Evolutionary conservation across 2,113 vertebrate species (phyloP).

Genomic region (Anthoscopus minutus): DNA sequence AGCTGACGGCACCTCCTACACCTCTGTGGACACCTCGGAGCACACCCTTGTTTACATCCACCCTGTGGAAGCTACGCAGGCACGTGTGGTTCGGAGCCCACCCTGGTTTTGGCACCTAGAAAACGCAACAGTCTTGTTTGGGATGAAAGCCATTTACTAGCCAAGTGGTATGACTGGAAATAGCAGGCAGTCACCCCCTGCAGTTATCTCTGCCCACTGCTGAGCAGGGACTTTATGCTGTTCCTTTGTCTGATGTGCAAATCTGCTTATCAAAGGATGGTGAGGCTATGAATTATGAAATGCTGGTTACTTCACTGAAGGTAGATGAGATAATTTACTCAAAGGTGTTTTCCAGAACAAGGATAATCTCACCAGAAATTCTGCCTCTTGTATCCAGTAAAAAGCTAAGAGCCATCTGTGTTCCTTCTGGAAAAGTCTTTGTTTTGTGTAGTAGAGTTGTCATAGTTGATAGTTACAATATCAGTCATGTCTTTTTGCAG

Average conservation of each 20-base stretch:
- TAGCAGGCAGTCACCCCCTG: neutral
- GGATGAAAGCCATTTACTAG: neutral
- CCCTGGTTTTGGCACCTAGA: neutral
- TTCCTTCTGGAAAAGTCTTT: neutral
- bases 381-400: neutral
- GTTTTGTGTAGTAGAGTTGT: neutral
- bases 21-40: conserved; percentile 92
- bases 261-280: neutral
- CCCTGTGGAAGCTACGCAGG: conserved; percentile 91
- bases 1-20: conserved; percentile 89
- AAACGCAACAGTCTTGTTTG: neutral
- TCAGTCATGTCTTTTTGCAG: neutral
- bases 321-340: neutral
- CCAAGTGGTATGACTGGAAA: neutral
- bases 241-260: conserved; percentile 7
- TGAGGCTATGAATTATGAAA: neutral
- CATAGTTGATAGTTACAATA: neutral
- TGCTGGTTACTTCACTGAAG: neutral
- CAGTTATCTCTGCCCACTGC: neutral
- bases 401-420: neutral
- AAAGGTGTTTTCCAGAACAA: neutral
- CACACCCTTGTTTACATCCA: conserved; percentile 98
- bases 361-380: neutral
- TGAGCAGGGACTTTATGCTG: neutral
- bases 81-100: conserved; percentile 53